These are phyloP conservation scores for Siphamia tubifer DNA, from an alignment of 2,113 vertebrate species.

Conservation along the genomic window DNA sequence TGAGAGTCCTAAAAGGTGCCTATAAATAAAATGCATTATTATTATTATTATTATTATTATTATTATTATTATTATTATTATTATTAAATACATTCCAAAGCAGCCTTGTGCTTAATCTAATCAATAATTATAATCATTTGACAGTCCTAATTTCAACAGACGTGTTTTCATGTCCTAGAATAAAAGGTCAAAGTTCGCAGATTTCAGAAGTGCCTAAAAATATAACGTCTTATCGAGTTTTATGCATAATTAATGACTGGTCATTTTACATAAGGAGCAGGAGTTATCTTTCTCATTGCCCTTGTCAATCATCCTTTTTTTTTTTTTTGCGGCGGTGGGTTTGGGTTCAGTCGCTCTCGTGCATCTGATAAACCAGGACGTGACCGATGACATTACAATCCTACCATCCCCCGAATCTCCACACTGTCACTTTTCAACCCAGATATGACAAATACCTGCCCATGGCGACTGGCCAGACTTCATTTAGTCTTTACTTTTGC, in stretches of 20 bases:
- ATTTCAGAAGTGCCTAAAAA: constrained; percentile 56
- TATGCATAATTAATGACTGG: constrained; percentile 66
- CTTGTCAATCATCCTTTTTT: constrained; percentile 59
- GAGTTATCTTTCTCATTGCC: constrained; percentile 46
- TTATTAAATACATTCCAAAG: too few relatives aligned
- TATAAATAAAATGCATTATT: too few relatives aligned
- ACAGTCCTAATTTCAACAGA: background rate
- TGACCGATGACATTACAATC: background rate
- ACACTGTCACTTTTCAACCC: background rate
- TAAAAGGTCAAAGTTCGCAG: constrained; percentile 24
- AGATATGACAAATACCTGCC: background rate
- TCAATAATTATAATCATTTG: too few relatives aligned
- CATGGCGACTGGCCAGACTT: too few relatives aligned
- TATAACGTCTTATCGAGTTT: constrained; percentile 58
- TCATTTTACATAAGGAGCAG: constrained; percentile 57
- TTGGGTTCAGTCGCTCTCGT: background rate
- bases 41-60: too few relatives aligned
- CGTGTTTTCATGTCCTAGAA: constrained; percentile 8
- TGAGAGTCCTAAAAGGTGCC: too few relatives aligned
- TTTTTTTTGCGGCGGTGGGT: constrained; percentile 4
- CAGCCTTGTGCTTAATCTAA: too few relatives aligned
- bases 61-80: too few relatives aligned
- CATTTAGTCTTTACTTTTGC: background rate
- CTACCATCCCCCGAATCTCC: background rate
- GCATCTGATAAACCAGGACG: background rate